Evolutionary conservation across 1,140 invertebrate species (phyloP).

Genomic region (Alviniconcha marisindica): DNA sequence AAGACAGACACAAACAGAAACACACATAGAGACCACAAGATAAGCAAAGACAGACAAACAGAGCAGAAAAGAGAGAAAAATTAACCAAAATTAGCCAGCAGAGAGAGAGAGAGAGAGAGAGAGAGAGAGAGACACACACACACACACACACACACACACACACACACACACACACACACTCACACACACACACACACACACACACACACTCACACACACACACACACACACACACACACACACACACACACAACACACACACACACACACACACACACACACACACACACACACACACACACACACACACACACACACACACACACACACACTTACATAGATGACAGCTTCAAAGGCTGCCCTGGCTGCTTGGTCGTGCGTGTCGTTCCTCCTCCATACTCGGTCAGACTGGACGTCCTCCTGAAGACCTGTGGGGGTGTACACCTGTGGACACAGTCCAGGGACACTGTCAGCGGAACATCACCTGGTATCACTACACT

Average conservation of each 20-base stretch:
- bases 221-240: conserved; percentile 1
- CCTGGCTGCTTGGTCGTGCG: conserved; percentile 61
- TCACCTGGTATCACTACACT: no score
- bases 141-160: not conserved
- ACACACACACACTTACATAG: conserved; percentile 56
- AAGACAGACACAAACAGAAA: not conserved
- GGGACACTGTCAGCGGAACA: not conserved
- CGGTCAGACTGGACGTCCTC: conserved; percentile 62
- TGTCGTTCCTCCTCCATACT: conserved; percentile 67
- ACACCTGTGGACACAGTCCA: conserved; percentile 54
- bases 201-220: not conserved
- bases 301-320: not conserved
- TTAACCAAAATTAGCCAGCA: not conserved
- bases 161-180: not conserved
- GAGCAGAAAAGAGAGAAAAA: not conserved
- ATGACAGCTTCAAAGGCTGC: conserved; percentile 69
- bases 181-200: not conserved
- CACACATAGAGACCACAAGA: not conserved
- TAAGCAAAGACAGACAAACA: not conserved
- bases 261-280: not conserved
- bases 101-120: not conserved
- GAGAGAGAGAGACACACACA: not conserved
- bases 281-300: not conserved
- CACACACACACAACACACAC: not conserved
- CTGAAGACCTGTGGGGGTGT: conserved; percentile 58